These are phyloP conservation scores for Beroe forskalii DNA, from an alignment of 37 sponge, comb jelly and placozoan genomes.

Conservation along the genomic window DNA sequence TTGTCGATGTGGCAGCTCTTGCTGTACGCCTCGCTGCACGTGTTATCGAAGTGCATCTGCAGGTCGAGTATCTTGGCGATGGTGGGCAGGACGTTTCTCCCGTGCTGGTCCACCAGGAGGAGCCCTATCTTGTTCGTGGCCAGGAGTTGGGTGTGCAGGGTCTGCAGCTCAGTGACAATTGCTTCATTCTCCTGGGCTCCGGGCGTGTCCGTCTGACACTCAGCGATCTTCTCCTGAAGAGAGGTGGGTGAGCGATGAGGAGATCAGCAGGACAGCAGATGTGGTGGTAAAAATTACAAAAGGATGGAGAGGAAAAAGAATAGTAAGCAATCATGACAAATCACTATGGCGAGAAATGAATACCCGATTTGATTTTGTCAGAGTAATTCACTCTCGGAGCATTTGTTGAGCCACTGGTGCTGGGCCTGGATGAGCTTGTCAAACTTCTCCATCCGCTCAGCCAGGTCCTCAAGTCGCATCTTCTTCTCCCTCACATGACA, in stretches of 20 bases:
- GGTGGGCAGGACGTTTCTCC: slow-evolving; percentile 11
- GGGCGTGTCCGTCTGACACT: not conserved
- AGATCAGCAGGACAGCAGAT: too few relatives aligned
- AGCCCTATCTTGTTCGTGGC: slow-evolving; percentile 58
- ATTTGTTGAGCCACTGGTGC: slow-evolving; percentile 45
- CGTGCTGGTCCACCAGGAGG: not conserved
- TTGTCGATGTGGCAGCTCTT: slow-evolving; percentile 40
- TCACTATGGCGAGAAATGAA: too few relatives aligned
- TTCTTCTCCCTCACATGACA: slow-evolving; percentile 63
- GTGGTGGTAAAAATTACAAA: too few relatives aligned
- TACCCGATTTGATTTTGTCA: too few relatives aligned
- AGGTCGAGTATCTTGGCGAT: slow-evolving; percentile 61
- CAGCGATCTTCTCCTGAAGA: slow-evolving; percentile 42
- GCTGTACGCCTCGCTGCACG: slow-evolving; percentile 57
- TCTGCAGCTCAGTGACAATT: slow-evolving; percentile 49
- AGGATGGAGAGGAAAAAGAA: too few relatives aligned
- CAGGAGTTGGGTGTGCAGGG: slow-evolving; percentile 60
- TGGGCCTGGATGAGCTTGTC: slow-evolving; percentile 55
- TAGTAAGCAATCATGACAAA: too few relatives aligned
- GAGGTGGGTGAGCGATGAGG: not conserved
- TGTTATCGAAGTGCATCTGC: slow-evolving; percentile 65
- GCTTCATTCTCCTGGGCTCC: slow-evolving; percentile 36
- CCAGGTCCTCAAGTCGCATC: slow-evolving; percentile 24
- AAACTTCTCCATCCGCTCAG: slow-evolving; percentile 57
- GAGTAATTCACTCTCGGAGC: slow-evolving; percentile 8